These are phyloP conservation scores for Nyctibius bracteatus DNA, from an alignment of 2,113 vertebrate genomes.

Conservation along the genomic window DNA sequence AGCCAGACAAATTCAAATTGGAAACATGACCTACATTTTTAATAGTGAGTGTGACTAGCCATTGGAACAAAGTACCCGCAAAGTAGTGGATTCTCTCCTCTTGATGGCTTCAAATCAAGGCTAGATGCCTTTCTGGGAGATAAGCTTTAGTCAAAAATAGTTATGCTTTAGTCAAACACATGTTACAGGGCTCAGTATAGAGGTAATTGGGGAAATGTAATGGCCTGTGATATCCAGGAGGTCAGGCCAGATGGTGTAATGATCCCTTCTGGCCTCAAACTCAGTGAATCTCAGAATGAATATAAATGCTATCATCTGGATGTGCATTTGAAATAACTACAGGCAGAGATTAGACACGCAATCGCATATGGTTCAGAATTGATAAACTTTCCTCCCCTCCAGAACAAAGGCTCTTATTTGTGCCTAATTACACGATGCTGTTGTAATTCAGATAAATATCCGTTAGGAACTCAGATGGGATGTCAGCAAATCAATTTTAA, in stretches of 20 bases:
- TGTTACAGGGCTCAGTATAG: slow-evolving; percentile 15
- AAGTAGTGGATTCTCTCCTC: slow-evolving; percentile 31
- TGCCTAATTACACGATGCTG: slow-evolving; percentile 2
- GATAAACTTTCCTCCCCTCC: slow-evolving; percentile 28
- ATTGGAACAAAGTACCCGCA: slow-evolving; percentile 14
- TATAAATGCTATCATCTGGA: slow-evolving; percentile 53
- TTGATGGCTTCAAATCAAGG: slow-evolving; percentile 27
- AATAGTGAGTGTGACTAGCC: slow-evolving; percentile 21
- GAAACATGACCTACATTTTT: slow-evolving; percentile 57
- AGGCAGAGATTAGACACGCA: slow-evolving; percentile 54
- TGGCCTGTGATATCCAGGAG: slow-evolving; percentile 56
- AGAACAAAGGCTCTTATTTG: slow-evolving; percentile 36
- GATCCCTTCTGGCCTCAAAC: slow-evolving; percentile 52
- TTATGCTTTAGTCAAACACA: slow-evolving; percentile 48
- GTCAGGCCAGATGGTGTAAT: slow-evolving; percentile 64
- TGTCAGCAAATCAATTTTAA: slow-evolving; percentile 25
- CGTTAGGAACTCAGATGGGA: neutral
- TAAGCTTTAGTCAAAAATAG: slow-evolving; percentile 61
- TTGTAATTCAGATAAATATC: slow-evolving; percentile 38
- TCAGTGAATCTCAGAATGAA: slow-evolving; percentile 45
- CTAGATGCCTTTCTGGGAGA: slow-evolving; percentile 36
- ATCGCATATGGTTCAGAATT: slow-evolving; percentile 41
- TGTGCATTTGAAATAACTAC: slow-evolving; percentile 50
- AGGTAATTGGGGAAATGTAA: slow-evolving; percentile 57
- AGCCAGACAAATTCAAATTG: slow-evolving; percentile 40